A percentile compares a stretch with the other conserved stretches of the same genome.
Evolutionary conservation across 2,113 vertebrate genomes (phyloP).

Genomic region (Dasypus novemcinctus): DNA sequence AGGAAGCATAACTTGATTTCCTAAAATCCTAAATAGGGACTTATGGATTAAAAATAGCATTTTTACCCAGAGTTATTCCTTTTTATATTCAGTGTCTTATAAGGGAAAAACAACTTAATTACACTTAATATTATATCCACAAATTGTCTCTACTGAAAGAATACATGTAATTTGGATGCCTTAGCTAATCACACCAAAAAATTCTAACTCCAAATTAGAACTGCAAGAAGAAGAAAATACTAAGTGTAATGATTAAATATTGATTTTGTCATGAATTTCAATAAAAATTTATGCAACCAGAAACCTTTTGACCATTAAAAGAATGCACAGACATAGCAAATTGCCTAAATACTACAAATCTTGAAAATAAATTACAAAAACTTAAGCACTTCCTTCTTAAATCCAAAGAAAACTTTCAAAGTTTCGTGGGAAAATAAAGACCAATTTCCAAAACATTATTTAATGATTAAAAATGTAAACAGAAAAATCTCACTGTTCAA

Average conservation of each 20-base stretch:
- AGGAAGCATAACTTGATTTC: background rate
- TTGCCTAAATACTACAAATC: background rate
- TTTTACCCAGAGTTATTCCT: background rate
- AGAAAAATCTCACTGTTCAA: background rate
- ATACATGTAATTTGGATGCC: background rate
- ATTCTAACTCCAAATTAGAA: background rate
- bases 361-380: background rate
- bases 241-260: background rate
- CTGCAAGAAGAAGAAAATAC: background rate
- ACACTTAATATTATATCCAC: background rate
- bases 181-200: background rate
- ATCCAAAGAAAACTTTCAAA: background rate
- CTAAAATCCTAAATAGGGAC: background rate
- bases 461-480: background rate
- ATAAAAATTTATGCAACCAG: background rate
- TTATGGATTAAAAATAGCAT: background rate
- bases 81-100: background rate
- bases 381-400: background rate
- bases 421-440: background rate
- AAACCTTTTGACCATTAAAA: background rate
- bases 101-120: background rate
- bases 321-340: background rate
- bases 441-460: background rate
- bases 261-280: background rate
- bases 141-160: slow-evolving; percentile 18